Percentiles rank a stretch among this genome's conserved stretches.
These are phyloP conservation scores for Acronicta psi DNA, from an alignment of 2,888 invertebrate species.

Conservation along the genomic window DNA sequence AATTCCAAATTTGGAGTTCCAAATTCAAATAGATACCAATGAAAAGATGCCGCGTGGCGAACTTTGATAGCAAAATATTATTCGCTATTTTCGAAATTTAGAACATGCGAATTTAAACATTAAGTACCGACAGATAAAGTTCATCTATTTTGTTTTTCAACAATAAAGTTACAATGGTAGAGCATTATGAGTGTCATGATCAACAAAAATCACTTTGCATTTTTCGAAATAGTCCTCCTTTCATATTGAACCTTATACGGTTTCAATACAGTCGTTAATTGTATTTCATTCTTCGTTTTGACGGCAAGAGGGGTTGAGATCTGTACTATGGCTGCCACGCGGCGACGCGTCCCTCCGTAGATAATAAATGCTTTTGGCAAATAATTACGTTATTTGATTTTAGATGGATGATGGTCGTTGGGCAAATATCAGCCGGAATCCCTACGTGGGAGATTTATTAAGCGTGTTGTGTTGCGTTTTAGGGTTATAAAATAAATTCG, in stretches of 20 bases:
- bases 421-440: constrained; percentile 73
- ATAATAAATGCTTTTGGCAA: constrained; percentile 87
- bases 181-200: constrained; percentile 31
- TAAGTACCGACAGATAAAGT: constrained; percentile 23
- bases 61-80: constrained; percentile 58
- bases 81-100: constrained; percentile 18
- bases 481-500: constrained; percentile 32
- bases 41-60: constrained; percentile 84
- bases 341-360: constrained; percentile 80
- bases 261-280: constrained; percentile 1
- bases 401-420: constrained; percentile 85
- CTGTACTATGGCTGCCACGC: constrained; percentile 73
- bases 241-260: constrained; percentile 7
- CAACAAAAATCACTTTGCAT: constrained; percentile 27
- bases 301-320: constrained; percentile 42
- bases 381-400: constrained; percentile 88
- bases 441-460: constrained; percentile 80
- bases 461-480: constrained; percentile 58
- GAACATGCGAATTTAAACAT: constrained; percentile 31
- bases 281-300: constrained; percentile 8
- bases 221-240: background rate
- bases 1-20: constrained; percentile 82
- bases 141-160: background rate
- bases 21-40: constrained; percentile 87
- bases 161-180: constrained; percentile 7